These are phyloP conservation scores for Heliconius hortense DNA, from an alignment of 2,888 invertebrate genomes.

Conservation along the genomic window DNA sequence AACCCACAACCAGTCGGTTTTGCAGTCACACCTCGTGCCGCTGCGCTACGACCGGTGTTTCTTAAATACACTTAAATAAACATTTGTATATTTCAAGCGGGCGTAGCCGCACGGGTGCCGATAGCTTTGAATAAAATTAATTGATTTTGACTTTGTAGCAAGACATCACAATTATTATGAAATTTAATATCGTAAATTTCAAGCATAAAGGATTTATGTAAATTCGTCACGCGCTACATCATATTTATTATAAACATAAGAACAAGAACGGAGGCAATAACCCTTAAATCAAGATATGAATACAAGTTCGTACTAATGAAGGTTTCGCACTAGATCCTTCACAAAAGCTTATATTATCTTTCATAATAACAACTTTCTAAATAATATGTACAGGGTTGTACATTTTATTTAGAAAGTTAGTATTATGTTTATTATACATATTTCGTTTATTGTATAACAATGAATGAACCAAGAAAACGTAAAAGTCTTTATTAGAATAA, in stretches of 20 bases:
- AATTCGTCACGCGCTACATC: slow-evolving; percentile 15
- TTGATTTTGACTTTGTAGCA: too few species aligned
- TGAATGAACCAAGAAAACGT: background rate
- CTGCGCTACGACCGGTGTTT: too few species aligned
- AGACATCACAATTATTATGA: background rate
- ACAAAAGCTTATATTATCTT: slow-evolving; percentile 39
- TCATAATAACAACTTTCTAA: slow-evolving; percentile 35
- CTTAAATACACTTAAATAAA: too few species aligned
- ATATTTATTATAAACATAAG: slow-evolving; percentile 30
- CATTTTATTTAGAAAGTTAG: too few species aligned
- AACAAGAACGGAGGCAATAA: slow-evolving; percentile 37
- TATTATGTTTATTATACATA: background rate
- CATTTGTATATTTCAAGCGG: too few species aligned
- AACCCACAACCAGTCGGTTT: too few species aligned
- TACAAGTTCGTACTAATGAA: slow-evolving; percentile 57
- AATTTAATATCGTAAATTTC: background rate
- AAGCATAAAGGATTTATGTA: slow-evolving; percentile 22
- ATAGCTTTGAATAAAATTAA: too few species aligned
- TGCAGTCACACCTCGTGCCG: too few species aligned
- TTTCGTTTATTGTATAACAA: background rate
- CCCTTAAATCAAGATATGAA: slow-evolving; percentile 54
- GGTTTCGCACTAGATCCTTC: slow-evolving; percentile 40
- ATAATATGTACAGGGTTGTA: slow-evolving; percentile 29
- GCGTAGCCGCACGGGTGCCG: too few species aligned
- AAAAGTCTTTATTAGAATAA: too few species aligned